A percentile compares a stretch with the other conserved stretches of the same genome.
phyloP scores from a whole-genome alignment of 2,888 invertebrate species.

The Dicranocentrus wangi region DNA sequence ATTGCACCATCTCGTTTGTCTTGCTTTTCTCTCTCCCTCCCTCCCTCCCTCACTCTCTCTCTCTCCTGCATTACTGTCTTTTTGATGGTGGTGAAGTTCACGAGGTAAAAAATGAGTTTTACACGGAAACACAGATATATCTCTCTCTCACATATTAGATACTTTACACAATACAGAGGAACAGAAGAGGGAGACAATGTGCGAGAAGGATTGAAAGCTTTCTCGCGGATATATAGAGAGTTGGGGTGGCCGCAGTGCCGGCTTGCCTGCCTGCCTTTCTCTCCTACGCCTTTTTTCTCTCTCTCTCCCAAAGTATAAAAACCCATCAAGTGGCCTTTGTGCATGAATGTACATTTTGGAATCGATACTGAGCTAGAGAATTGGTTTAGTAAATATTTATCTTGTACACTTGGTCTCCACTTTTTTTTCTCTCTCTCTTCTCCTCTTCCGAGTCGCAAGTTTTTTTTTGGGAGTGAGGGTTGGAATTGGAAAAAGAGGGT shows the following conservation, averaged over 20 bases:
- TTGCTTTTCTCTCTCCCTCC: too few species aligned
- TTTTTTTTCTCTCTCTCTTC: slow-evolving; percentile 24
- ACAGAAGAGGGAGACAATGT: neutral
- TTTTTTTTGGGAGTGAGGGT: slow-evolving; percentile 23
- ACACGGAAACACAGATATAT: neutral
- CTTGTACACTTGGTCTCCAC: slow-evolving; percentile 65
- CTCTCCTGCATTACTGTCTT: slow-evolving; percentile 12
- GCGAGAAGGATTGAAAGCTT: too few species aligned
- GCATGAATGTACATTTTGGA: slow-evolving; percentile 33
- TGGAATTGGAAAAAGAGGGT: slow-evolving; percentile 52
- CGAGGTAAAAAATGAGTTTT: slow-evolving; percentile 4
- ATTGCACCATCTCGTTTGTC: slow-evolving; percentile 26
- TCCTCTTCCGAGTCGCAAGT: too few species aligned
- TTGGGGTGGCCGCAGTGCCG: too few species aligned
- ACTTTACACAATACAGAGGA: slow-evolving; percentile 2
- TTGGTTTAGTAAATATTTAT: slow-evolving; percentile 73
- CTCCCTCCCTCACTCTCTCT: too few species aligned
- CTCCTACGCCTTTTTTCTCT: too few species aligned
- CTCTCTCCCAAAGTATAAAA: slow-evolving; percentile 5
- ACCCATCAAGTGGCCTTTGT: slow-evolving; percentile 29
- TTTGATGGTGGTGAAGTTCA: slow-evolving; percentile 8
- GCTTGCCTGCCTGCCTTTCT: too few species aligned
- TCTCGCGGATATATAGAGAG: too few species aligned
- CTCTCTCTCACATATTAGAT: too few species aligned
- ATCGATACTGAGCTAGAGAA: slow-evolving; percentile 66